Evolutionary conservation across 53 echinoderm and acorn worm species (phyloP).

Genomic region (Mesocentrotus franciscanus): DNA sequence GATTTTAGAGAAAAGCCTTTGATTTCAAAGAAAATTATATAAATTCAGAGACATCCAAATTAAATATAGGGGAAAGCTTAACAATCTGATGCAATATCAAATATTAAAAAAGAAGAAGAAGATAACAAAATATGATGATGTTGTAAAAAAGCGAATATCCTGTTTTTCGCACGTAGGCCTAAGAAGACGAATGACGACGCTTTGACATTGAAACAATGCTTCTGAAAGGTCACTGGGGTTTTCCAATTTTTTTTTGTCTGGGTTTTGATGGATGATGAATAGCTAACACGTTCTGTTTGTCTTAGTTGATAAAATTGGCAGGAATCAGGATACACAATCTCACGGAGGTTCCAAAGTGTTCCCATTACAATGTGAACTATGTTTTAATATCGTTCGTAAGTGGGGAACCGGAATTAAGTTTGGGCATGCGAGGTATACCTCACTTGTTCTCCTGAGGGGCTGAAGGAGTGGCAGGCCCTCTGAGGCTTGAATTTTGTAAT

Average conservation of each 20-base stretch:
- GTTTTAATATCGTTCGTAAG: no score
- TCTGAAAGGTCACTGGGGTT: not conserved
- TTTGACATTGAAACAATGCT: no score
- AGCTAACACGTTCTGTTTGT: conserved; percentile 31
- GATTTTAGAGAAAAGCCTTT: not conserved
- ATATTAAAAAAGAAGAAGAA: no score
- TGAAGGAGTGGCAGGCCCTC: not conserved
- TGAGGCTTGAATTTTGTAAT: not conserved
- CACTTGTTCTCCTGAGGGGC: not conserved
- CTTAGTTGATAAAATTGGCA: not conserved
- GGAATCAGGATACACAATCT: not conserved
- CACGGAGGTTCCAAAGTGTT: not conserved
- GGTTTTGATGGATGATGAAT: not conserved
- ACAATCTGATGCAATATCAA: no score
- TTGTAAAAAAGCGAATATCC: not conserved
- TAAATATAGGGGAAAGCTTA: no score
- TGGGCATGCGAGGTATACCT: not conserved
- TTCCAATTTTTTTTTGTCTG: not conserved
- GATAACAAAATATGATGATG: not conserved
- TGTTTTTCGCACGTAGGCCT: not conserved
- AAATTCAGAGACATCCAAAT: no score
- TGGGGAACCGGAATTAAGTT: not conserved
- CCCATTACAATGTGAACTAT: not conserved
- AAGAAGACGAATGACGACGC: not conserved
- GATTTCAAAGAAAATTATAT: no score